Conservation (phyloP, 2,113 vertebrate genomes). For the Archocentrus centrarchus region DNA sequence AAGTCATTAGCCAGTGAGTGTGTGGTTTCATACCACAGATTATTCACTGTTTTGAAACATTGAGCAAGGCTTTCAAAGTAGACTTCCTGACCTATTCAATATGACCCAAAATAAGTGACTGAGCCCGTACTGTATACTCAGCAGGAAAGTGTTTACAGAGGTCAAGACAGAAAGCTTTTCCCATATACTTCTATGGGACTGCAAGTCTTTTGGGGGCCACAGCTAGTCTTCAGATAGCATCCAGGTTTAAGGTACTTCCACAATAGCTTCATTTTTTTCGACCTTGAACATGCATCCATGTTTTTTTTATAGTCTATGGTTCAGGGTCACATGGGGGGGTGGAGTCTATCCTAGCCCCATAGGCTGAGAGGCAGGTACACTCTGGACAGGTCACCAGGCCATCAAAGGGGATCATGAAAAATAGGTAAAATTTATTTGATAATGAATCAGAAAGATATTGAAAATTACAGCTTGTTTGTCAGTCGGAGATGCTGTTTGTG, state of each 20-base stretch:
- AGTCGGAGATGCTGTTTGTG: background rate
- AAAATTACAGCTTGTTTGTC: background rate
- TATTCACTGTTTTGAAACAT: no score
- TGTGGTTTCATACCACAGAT: no score
- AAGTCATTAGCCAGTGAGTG: no score
- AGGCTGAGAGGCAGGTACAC: background rate
- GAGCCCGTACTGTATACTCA: background rate
- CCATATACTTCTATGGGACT: background rate
- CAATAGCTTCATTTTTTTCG: no score
- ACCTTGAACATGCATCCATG: no score
- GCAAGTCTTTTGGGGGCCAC: background rate
- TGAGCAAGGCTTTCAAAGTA: no score
- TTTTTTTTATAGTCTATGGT: no score
- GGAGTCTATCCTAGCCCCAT: background rate
- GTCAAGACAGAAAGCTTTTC: background rate
- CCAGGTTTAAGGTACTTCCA: no score
- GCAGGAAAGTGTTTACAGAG: background rate
- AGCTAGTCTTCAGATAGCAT: background rate
- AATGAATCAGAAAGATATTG: background rate
- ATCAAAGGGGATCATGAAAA: background rate
- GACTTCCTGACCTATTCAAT: background rate
- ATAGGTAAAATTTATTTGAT: background rate
- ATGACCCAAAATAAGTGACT: background rate
- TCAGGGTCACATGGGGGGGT: no score
- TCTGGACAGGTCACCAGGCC: background rate